Base-by-base conservation (phyloP, 2,797 vertebrate species). In the Chloroceryle inda region DNA sequence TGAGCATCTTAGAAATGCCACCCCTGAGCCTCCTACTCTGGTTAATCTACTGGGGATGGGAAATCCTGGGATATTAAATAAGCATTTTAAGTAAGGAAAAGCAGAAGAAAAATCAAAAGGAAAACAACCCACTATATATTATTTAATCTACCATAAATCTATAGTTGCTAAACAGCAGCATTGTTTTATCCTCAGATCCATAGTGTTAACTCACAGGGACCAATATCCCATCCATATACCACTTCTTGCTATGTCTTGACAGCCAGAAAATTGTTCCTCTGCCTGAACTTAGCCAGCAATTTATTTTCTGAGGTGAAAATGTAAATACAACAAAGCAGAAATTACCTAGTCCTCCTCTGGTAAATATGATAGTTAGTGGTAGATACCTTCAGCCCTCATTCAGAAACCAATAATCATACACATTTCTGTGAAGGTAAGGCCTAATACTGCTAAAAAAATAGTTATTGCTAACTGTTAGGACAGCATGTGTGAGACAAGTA, bases 291-390 rank as follows among this genome's bases (percentile, higher is more conserved):
- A 50, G 45, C 66, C 89, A 95, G 84, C 9, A 29, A 80, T 68
- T 91, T 72, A 11, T 91, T 90, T 94, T 81, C 69, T 84, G 59
- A 40, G 49, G 63, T 83, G 47, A 73, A 92, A 86, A 91, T 63
- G 11, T 73, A 95, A 91, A 81, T 58, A 85, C 14, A 80, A 75
- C 15, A 87, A 64, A 63, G 49, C 42, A 93, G 72, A 89, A 84
- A 61, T 7, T 79, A 22, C 23, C 49, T 22, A 40, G 33, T 71
- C 18, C 26, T 90, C 11, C 52, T 79, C 35, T 64, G 13, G 49
- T 71, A 91, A 80, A 85, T 31, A 50, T 0, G 1, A 71, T 59
- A 68, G 50, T 62, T 71, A 61, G 17, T 27, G 26, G 13, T 62
- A 83, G 3, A 23, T 17, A 52, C 2, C 24, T 33, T 40, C 13